Percentiles rank a stretch among this genome's conserved stretches.
phyloP scores from a whole-genome alignment of 2,888 invertebrate genomes.

The Zygaena filipendulae region DNA sequence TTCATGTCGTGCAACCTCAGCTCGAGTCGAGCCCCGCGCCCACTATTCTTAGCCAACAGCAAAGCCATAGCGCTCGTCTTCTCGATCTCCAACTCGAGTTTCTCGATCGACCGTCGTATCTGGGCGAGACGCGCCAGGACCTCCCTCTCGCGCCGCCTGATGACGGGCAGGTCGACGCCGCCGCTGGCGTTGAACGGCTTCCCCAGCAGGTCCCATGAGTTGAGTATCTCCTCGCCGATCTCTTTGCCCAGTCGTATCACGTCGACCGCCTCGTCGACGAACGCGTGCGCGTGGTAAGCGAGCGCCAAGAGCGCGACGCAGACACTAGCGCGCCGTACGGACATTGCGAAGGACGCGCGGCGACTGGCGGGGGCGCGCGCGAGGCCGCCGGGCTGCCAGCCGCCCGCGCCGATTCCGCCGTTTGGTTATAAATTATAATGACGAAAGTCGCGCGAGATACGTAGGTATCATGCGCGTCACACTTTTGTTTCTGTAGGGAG shows the following conservation, averaged over 20 bases:
- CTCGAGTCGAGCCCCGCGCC: constrained; percentile 59
- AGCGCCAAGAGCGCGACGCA: constrained; percentile 33
- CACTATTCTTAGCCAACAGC: constrained; percentile 45
- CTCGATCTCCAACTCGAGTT: constrained; percentile 36
- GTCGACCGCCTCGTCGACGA: constrained; percentile 71
- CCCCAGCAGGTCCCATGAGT: constrained; percentile 73
- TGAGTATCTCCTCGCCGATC: constrained; percentile 68
- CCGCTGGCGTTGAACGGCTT: constrained; percentile 58
- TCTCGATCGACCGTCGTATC: constrained; percentile 37
- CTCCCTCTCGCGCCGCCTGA: constrained; percentile 70
- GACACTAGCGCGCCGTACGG: constrained; percentile 34
- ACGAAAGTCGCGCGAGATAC: too few species aligned
- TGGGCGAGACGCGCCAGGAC: constrained; percentile 59
- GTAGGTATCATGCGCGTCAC: too few species aligned
- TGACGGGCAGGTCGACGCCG: constrained; percentile 69
- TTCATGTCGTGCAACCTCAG: constrained; percentile 71
- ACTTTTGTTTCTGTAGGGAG: too few species aligned
- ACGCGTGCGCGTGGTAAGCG: constrained; percentile 34
- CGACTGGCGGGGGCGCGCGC: constrained; percentile 25
- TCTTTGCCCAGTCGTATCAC: constrained; percentile 69
- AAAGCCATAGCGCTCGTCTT: constrained; percentile 31
- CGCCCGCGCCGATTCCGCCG: constrained; percentile 1
- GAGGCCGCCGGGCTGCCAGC: constrained; percentile 40
- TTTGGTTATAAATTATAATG: neutral
- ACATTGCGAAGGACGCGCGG: constrained; percentile 44